Evolutionary conservation across 2,888 invertebrate species (phyloP), one percentile per base, ranked within the genome.

Genomic region (Drosophila mimetica): DNA sequence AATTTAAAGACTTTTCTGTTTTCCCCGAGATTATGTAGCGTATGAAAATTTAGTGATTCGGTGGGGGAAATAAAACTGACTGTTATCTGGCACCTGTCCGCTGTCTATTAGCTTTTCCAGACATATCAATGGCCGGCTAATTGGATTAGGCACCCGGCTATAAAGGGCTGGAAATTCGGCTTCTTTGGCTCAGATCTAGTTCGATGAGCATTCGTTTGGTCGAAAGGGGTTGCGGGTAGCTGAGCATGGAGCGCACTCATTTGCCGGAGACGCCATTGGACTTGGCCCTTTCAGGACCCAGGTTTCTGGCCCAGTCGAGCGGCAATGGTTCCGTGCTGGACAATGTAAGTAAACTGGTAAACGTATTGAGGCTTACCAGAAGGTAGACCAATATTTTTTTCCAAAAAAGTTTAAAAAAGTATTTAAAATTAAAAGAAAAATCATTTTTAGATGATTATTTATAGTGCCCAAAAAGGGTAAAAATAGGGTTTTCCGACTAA

Each of bases 261-360:
- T 64, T 64, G 70, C 76, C 76, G 46, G 72, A 61, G 48, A 52
- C 71, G 34, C 37, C 67, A 39, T 57, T 79, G 41, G 53, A 22
- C 48, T 30, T 57, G 47, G 77, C 69, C 70, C 53, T 57, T 28
- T 25, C 71, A 11, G 82, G 83, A 7, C 82, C 82, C 11, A 69
- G 71, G 18, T 82, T 52, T 36, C 60, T 80, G 57, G 86, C 82
- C 2, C 82, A 83, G 44, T 39, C 70, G 13, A 48, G 78, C 11
- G 63, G 76, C 42, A 97, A 96, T 92, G 93, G 95, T 86, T 96
- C 96, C 73, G 96, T 97, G 76, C 96, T 96, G 81, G 97, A 97
- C 92, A 96, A 95, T 92, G 96, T 96, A 77, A 77, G 80, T 77
- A 20, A 6, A n/a, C n/a, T n/a, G n/a, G n/a, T n/a, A n/a, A n/a